Evolutionary conservation across 1,140 invertebrate species (phyloP), one percentile per base, ranked within the genome.

Genomic region (Teleogryllus occipitalis): DNA sequence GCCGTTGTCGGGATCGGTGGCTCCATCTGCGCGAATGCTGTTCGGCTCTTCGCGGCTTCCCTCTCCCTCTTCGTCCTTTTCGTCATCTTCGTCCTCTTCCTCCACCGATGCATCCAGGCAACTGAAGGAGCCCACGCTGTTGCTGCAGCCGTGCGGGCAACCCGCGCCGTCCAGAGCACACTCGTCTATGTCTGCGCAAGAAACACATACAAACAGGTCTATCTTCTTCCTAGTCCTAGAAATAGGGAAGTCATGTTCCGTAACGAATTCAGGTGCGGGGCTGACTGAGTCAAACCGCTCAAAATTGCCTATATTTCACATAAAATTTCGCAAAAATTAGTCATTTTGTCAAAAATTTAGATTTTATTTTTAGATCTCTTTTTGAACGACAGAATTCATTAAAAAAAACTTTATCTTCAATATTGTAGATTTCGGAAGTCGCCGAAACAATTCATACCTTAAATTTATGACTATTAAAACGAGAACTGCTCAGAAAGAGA

Each of bases 11-110:
- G 85, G 89, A 8, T 86, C 88, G 14, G 81, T 21, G 7, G 90
- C 91, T 85, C 91, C 89, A 78, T 86, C 86, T 83, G 94, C 96
- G 78, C 89, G 89, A 82, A 93, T 94, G 74, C 91, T 89, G 1
- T 94, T 94, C 5, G 89, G 87, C 54, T 92, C 89, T 84, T 96
- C 96, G 0, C 91, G 85, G 83, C 94, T 96, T 4, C 89, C 84
- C 8, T 90, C 86, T 73, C 87, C 87, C 0, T 89, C 86, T 49
- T 90, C 89, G n/a, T 88, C 84, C 65, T 87, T 86, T 14, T 91
- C 89, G 21, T 87, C 85, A 84, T 94, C 96, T 85, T 95, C 90
- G 87, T 96, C 95, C 92, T 82, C 21, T 85, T 65, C 54, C 54
- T 65, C 54, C 18, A 65, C 54, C 54, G 10, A 10, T 2, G 54